Evolutionary conservation across 2,888 invertebrate species (phyloP).

Genomic region (Lithophane ornitopus): DNA sequence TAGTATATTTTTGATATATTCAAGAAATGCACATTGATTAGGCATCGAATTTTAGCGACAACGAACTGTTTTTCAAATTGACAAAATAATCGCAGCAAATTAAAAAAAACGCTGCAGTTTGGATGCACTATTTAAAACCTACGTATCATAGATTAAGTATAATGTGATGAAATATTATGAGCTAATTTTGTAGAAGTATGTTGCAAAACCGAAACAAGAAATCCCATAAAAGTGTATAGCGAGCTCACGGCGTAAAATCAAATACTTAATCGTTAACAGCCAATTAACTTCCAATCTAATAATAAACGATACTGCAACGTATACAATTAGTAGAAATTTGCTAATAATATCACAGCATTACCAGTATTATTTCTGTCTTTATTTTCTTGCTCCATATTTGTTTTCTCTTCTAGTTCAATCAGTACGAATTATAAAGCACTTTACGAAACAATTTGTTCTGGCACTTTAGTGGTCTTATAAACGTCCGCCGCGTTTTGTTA

Average conservation of each 20-base stretch:
- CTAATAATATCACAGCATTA: slow-evolving; percentile 39
- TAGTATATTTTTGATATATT: neutral
- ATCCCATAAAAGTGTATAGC: slow-evolving; percentile 4
- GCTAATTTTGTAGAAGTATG: slow-evolving; percentile 1
- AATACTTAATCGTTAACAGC: slow-evolving; percentile 8
- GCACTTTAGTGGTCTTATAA: slow-evolving; percentile 29
- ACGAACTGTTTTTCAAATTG: neutral
- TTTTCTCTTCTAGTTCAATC: slow-evolving; percentile 52
- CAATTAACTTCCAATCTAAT: slow-evolving; percentile 31
- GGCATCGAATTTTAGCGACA: neutral
- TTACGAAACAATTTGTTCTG: slow-evolving; percentile 52
- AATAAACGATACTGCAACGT: slow-evolving; percentile 29
- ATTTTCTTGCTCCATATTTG: slow-evolving; percentile 38
- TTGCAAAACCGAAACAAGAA: neutral
- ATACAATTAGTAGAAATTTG: slow-evolving; percentile 20
- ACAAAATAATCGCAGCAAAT: slow-evolving; percentile 3
- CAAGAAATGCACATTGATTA: neutral
- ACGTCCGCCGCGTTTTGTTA: neutral
- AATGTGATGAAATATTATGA: slow-evolving; percentile 8
- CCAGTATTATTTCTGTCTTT: slow-evolving; percentile 32
- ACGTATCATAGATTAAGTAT: slow-evolving; percentile 16
- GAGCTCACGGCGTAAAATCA: slow-evolving; percentile 16
- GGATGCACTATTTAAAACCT: slow-evolving; percentile 1
- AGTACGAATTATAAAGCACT: slow-evolving; percentile 51
- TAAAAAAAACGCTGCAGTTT: neutral